A percentile compares a stretch with the other conserved stretches of the same genome.
phyloP scores from a whole-genome alignment of 64 coral and sea anemone species.

The Acropora yongei region DNA sequence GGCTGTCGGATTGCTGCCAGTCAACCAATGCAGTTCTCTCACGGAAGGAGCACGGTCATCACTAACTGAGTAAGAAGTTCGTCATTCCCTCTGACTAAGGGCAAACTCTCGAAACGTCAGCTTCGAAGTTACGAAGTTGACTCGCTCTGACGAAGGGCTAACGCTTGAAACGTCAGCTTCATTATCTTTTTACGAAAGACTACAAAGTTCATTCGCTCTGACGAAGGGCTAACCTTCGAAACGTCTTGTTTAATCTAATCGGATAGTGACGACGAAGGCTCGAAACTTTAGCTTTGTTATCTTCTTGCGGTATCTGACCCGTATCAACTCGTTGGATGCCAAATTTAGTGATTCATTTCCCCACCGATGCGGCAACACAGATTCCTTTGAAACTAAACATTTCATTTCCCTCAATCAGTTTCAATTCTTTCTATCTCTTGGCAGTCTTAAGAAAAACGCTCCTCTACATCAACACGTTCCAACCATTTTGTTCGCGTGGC shows the following conservation, averaged over 20 bases:
- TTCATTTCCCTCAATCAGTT: too few relatives aligned
- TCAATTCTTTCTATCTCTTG: not conserved
- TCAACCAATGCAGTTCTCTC: not conserved
- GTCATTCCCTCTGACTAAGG: not conserved
- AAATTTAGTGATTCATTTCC: not conserved
- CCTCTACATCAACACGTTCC: slow-evolving; percentile 26
- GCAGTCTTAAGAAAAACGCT: slow-evolving; percentile 9
- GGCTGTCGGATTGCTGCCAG: not conserved
- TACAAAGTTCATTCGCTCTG: too few relatives aligned
- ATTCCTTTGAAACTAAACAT: too few relatives aligned
- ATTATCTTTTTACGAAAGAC: too few relatives aligned
- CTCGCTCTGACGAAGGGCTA: too few relatives aligned
- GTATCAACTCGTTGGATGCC: too few relatives aligned
- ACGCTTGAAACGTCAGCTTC: too few relatives aligned
- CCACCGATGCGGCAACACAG: too few relatives aligned
- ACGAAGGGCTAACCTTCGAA: too few relatives aligned
- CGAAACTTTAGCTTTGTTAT: not conserved
- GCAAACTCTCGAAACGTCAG: too few relatives aligned
- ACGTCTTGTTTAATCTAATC: too few relatives aligned
- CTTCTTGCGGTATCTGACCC: not conserved
- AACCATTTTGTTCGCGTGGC: slow-evolving; percentile 36
- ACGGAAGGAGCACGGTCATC: not conserved
- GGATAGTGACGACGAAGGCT: not conserved
- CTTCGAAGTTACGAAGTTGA: too few relatives aligned
- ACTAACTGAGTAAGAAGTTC: not conserved